Percentiles rank a stretch among this genome's conserved stretches.
phyloP scores from a whole-genome alignment of 2,113 vertebrate species.

The Chauna torquata region DNA sequence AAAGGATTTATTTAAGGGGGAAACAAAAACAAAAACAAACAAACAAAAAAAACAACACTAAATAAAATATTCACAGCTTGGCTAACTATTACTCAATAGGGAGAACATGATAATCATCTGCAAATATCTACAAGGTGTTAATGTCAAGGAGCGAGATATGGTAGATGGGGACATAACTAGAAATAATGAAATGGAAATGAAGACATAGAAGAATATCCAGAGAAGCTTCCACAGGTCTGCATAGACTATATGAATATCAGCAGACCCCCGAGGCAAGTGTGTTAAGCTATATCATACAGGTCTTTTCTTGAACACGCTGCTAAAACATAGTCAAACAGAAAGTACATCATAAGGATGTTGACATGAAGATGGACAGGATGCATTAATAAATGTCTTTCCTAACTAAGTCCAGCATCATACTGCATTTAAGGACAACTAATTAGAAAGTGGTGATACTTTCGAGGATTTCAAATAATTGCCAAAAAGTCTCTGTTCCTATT shows the following conservation, averaged over 20 bases:
- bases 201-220: not conserved
- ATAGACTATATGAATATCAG: not conserved
- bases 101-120: not conserved
- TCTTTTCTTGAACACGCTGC: not conserved
- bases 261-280: not conserved
- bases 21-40: not conserved
- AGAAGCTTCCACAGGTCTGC: not conserved
- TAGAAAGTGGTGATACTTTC: not conserved
- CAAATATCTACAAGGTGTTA: not conserved
- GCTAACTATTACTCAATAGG: not conserved
- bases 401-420: not conserved
- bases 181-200: not conserved
- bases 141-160: not conserved
- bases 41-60: not conserved
- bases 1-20: not conserved
- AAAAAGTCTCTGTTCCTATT: not conserved
- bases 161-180: not conserved
- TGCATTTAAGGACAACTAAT: not conserved
- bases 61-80: conserved; percentile 7
- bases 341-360: not conserved
- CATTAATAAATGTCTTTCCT: not conserved
- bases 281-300: not conserved
- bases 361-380: not conserved
- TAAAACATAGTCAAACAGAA: not conserved
- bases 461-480: not conserved